Conservation (phyloP, 1,140 invertebrate genomes). For the Eciton burchellii region DNA sequence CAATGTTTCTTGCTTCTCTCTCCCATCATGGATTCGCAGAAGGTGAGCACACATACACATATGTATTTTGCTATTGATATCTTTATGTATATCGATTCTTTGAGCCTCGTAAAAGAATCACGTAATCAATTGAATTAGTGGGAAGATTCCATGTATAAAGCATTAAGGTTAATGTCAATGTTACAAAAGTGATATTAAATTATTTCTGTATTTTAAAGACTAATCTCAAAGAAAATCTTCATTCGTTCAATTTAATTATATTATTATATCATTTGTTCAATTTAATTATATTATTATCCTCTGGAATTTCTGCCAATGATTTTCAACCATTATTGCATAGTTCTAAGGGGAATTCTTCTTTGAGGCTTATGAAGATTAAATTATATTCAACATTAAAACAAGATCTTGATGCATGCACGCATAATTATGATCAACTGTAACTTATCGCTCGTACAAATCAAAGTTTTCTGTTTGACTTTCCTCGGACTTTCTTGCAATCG, state of each 20-base stretch:
- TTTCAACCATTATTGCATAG: no score
- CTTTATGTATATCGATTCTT: slow-evolving; percentile 4
- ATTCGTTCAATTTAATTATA: neutral
- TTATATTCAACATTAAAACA: neutral
- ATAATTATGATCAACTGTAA: neutral
- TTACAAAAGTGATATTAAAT: neutral
- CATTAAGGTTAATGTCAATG: neutral
- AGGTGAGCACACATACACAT: slow-evolving; percentile 82
- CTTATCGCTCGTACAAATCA: neutral
- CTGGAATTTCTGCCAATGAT: no score
- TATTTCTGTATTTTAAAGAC: neutral
- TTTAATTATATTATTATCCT: no score
- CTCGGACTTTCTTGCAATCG: neutral
- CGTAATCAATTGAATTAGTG: neutral
- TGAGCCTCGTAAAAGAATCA: neutral
- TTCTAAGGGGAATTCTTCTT: neutral
- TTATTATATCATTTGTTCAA: neutral
- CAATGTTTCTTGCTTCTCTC: slow-evolving; percentile 84
- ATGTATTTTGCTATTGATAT: neutral
- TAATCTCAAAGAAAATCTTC: neutral
- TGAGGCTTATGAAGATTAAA: slow-evolving; percentile 5
- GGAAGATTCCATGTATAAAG: no score
- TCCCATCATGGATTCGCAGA: slow-evolving; percentile 82
- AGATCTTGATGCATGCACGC: neutral
- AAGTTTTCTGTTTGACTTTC: neutral